Evolutionary conservation across 2,113 vertebrate species (phyloP).

Genomic region (Climacteris rufus): DNA sequence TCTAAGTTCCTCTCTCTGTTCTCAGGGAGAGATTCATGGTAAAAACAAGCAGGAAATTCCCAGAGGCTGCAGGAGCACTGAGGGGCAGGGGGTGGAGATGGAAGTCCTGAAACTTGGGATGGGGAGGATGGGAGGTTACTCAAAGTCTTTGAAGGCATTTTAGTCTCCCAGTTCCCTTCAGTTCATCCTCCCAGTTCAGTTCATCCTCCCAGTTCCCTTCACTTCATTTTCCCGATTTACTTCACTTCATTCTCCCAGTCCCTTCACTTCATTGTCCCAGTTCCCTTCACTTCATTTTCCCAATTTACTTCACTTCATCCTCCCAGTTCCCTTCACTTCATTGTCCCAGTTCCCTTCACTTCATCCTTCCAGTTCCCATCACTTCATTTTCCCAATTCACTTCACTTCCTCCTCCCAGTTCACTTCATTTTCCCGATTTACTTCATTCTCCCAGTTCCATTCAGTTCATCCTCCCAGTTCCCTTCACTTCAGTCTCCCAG

Average conservation of each 20-base stretch:
- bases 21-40: neutral
- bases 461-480: neutral
- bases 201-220: neutral
- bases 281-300: no score
- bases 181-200: neutral
- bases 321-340: neutral
- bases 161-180: neutral
- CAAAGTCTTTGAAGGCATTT: neutral
- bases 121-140: neutral
- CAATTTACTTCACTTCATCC: no score
- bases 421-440: neutral
- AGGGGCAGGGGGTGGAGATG: neutral
- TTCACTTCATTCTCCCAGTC: no score
- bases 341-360: neutral
- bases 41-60: neutral
- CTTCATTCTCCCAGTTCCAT: neutral
- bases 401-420: neutral
- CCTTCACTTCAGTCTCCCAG: fast-evolving
- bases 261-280: no score
- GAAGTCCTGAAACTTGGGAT: neutral
- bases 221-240: no score
- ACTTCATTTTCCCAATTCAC: fast-evolving
- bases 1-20: neutral
- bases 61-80: neutral
- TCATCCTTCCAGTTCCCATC: no score